Percentiles rank a stretch among this genome's conserved stretches.
Evolutionary conservation across 2,113 vertebrate genomes (phyloP).

Genomic region (Sisor rabdophorus): DNA sequence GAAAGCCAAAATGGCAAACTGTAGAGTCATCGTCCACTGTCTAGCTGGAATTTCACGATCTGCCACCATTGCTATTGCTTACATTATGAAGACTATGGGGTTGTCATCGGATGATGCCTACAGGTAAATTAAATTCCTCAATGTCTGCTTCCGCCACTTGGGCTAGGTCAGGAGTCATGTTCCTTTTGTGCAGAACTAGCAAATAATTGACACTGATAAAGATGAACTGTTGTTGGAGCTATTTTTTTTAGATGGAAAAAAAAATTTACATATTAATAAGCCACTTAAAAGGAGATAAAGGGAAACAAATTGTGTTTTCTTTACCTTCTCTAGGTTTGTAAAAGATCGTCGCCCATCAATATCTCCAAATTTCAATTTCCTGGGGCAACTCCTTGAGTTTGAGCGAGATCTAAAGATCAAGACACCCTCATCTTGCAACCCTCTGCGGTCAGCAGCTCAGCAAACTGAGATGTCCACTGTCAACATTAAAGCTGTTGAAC

Average conservation of each 20-base stretch:
- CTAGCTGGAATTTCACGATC: constrained; percentile 95
- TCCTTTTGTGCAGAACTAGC: neutral
- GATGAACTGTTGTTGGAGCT: too few species aligned
- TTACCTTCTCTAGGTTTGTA: constrained; percentile 74
- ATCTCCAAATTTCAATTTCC: constrained; percentile 96
- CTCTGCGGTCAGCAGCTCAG: constrained; percentile 51
- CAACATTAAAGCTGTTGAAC: constrained; percentile 14
- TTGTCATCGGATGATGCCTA: constrained; percentile 96
- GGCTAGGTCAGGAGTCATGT: neutral
- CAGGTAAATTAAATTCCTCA: constrained; percentile 70
- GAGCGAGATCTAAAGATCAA: constrained; percentile 86
- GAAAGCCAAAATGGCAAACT: constrained; percentile 96
- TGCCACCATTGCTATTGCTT: constrained; percentile 94
- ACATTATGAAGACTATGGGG: constrained; percentile 99
- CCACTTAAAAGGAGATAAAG: neutral
- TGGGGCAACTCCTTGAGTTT: constrained; percentile 93
- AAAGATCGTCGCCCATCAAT: constrained; percentile 94
- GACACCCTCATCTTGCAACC: constrained; percentile 67
- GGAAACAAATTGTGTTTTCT: neutral
- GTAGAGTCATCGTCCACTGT: constrained; percentile 97
- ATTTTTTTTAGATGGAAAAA: too few species aligned
- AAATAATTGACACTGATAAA: too few species aligned
- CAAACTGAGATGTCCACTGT: constrained; percentile 11
- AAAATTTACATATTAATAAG: neutral
- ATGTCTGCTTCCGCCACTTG: neutral